phyloP scores from a whole-genome alignment of 1,140 invertebrate species.

The Drosophila arawakana region DNA sequence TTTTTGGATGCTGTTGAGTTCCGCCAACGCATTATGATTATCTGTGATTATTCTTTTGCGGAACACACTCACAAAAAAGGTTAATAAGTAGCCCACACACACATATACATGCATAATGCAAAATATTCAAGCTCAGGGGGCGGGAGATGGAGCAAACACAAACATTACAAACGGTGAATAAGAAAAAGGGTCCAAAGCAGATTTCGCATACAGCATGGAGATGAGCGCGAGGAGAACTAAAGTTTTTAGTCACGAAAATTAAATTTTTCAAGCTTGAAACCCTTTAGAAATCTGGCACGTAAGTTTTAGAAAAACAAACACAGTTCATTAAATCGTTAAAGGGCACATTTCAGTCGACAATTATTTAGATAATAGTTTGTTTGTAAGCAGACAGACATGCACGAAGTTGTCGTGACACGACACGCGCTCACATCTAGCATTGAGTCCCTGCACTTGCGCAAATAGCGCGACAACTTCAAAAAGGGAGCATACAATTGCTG shows the following conservation, averaged over 20 bases:
- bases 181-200: conserved; percentile 8
- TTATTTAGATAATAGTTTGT: background rate
- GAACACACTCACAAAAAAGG: conserved; percentile 15
- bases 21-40: conserved; percentile 36
- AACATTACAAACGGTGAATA: conserved; percentile 15
- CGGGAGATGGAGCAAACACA: conserved; percentile 15
- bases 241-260: background rate
- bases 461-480: conserved; percentile 75
- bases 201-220: conserved; percentile 11
- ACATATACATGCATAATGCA: conserved; percentile 21
- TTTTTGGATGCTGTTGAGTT: conserved; percentile 18
- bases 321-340: background rate
- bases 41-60: conserved; percentile 9
- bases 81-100: conserved; percentile 46
- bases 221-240: conserved; percentile 5
- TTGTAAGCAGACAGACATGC: background rate
- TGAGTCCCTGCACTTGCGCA: conserved; percentile 77
- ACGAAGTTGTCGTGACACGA: conserved; percentile 33
- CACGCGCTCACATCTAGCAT: conserved; percentile 27
- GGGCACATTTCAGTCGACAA: background rate
- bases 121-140: conserved; percentile 26
- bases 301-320: background rate
- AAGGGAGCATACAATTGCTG: conserved; percentile 55
- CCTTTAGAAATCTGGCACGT: background rate
- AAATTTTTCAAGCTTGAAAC: background rate